Evolutionary conservation across 1,140 invertebrate genomes (phyloP), one percentile per base, ranked within the genome.

Genomic region (Brachystomella parvula): DNA sequence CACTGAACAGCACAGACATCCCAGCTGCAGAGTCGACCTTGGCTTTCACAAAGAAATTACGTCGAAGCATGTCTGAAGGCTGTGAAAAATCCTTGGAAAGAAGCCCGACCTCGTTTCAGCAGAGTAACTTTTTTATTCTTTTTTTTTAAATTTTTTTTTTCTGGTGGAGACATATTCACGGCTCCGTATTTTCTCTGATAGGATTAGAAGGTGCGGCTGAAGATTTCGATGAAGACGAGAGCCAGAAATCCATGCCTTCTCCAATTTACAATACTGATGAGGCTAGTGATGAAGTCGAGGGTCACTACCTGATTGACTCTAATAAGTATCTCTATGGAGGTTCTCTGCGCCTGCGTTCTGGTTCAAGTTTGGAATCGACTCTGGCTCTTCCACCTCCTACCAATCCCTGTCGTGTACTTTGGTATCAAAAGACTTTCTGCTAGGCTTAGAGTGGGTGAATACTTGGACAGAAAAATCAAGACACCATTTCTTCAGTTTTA

Each of bases 361-460:
- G 86, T 89, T 75, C 78, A 87, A 64, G 76, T 89, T 19, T 90
- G 86, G 83, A 83, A 85, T 68, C 83, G 89, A 70, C 79, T 85
- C 64, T 87, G 86, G 82, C 76, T 89, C n/a, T 74, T 88, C 29
- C 81, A 84, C 30, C 76, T 89, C 2, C 71, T 90, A 2, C 80
- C 85, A 3, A 73, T 89, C 62, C 86, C 86, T 15, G 76, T 89
- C 35, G 75, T 81, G 15, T 84, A 88, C 71, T 86, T 86, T 71
- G 71, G 61, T 24, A 2, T 68, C 2, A 71, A 73, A 49, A 61
- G 62, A 44, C 28, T 71, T 31, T 63, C 53, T 21, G 6, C 2
- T 2, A 61, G 39, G 29, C 62, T 69, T 47, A 65, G 69, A 35
- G 15, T 71, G 1, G 1, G 19, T 2, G 49, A 66, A 3, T 71